These are phyloP conservation scores for Cyphomyrmex costatus DNA, from an alignment of 1,140 invertebrate genomes.

Conservation along the genomic window DNA sequence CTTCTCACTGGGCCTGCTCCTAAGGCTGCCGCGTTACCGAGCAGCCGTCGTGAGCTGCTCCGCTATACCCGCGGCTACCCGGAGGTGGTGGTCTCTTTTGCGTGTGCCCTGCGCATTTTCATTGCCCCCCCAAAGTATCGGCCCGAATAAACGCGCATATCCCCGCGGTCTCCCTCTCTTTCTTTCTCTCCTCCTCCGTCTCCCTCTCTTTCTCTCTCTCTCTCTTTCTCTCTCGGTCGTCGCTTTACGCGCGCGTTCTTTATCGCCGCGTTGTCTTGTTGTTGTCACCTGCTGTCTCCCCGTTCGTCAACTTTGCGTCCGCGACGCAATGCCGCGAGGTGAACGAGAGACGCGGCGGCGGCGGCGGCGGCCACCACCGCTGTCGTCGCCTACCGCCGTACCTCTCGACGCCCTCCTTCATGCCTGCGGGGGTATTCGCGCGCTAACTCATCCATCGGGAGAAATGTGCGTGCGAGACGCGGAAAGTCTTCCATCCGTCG, in stretches of 20 bases:
- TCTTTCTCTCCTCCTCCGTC: background rate
- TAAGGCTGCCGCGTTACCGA: slow-evolving; percentile 76
- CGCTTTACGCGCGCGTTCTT: slow-evolving; percentile 62
- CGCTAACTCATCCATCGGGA: background rate
- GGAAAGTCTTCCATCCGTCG: background rate
- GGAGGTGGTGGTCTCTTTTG: slow-evolving; percentile 79
- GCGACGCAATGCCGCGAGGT: slow-evolving; percentile 20
- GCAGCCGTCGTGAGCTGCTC: slow-evolving; percentile 78
- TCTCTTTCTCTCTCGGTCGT: background rate
- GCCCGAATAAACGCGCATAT: slow-evolving; percentile 79
- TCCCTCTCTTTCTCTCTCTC: slow-evolving; percentile 15
- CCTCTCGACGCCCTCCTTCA: background rate
- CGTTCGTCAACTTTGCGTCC: slow-evolving; percentile 50
- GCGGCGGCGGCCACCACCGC: background rate
- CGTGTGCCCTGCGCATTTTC: slow-evolving; percentile 83
- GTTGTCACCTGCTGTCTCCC: background rate
- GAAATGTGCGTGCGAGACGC: slow-evolving; percentile 2
- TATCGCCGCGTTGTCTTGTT: slow-evolving; percentile 52
- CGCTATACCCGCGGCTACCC: slow-evolving; percentile 76
- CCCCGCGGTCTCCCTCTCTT: slow-evolving; percentile 54
- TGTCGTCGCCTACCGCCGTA: too few species aligned
- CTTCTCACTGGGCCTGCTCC: slow-evolving; percentile 94
- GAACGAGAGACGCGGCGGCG: slow-evolving; percentile 1
- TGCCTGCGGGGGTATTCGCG: background rate
- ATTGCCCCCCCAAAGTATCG: slow-evolving; percentile 77